A percentile compares a stretch with the other conserved stretches of the same genome.
phyloP scores from a whole-genome alignment of 2,888 invertebrate genomes.

The Pasiphila rectangulata region DNA sequence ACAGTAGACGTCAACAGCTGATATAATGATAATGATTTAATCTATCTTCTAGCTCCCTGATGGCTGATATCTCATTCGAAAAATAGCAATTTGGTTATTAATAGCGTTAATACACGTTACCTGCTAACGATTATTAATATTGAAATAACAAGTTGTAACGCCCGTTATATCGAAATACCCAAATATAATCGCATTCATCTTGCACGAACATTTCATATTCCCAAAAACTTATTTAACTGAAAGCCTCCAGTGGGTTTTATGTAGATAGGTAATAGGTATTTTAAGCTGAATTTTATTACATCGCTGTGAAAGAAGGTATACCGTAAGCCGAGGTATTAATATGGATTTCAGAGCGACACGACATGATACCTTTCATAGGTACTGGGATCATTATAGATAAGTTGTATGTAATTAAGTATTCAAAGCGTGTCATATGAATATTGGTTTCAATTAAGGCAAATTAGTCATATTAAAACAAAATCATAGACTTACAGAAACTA shows the following conservation, averaged over 20 bases:
- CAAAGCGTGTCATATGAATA: too few relatives aligned
- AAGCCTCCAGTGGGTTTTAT: constrained; percentile 44
- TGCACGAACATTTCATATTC: constrained; percentile 42
- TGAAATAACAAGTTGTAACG: neutral
- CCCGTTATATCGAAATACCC: constrained; percentile 23
- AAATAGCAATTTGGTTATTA: too few relatives aligned
- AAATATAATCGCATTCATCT: constrained; percentile 36
- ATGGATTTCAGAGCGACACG: constrained; percentile 54
- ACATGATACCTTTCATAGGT: constrained; percentile 31
- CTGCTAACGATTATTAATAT: neutral
- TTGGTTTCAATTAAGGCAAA: too few relatives aligned
- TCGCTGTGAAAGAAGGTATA: constrained; percentile 73
- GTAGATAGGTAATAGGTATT: constrained; percentile 57
- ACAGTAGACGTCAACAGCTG: too few relatives aligned
- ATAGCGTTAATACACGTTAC: too few relatives aligned
- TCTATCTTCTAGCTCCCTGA: too few relatives aligned
- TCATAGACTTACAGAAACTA: too few relatives aligned
- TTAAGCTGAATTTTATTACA: constrained; percentile 81
- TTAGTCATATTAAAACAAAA: too few relatives aligned
- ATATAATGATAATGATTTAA: too few relatives aligned
- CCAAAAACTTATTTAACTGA: constrained; percentile 46
- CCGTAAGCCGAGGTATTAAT: constrained; percentile 73
- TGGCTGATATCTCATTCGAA: too few relatives aligned
- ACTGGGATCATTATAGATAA: too few relatives aligned
- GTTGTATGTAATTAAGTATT: too few relatives aligned